These are phyloP conservation scores for Synergus laeviventris DNA, from an alignment of 2,888 invertebrate genomes.

Conservation along the genomic window DNA sequence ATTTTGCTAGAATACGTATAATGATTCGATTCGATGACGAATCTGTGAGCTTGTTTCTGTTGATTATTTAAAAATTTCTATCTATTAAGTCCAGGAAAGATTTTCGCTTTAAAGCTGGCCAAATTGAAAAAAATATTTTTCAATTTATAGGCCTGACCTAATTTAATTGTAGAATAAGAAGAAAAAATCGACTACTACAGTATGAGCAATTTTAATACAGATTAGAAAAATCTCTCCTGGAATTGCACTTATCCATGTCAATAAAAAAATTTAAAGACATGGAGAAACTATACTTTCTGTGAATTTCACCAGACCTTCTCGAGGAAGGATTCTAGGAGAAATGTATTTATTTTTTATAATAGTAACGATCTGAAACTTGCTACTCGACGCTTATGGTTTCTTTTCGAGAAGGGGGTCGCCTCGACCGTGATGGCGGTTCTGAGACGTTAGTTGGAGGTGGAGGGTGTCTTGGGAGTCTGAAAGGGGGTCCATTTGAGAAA, in stretches of 20 bases:
- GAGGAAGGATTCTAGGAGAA: not conserved
- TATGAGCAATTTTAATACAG: not conserved
- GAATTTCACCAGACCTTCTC: not conserved
- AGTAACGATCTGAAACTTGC: not conserved
- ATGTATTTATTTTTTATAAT: not conserved
- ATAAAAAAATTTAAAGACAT: not conserved
- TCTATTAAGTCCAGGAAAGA: not conserved
- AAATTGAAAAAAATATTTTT: not conserved
- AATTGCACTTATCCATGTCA: not conserved
- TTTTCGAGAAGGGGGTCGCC: not conserved
- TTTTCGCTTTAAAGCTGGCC: not conserved
- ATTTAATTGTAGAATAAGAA: not conserved
- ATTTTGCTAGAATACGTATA: slow-evolving; percentile 11
- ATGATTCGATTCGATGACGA: not conserved
- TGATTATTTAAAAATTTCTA: not conserved
- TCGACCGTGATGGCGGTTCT: slow-evolving; percentile 28
- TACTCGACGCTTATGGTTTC: slow-evolving; percentile 11
- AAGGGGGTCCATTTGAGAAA: slow-evolving; percentile 94
- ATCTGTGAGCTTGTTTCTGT: not conserved
- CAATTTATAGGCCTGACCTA: not conserved
- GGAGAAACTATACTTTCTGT: not conserved
- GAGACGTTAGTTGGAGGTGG: slow-evolving; percentile 72
- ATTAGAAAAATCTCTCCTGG: not conserved
- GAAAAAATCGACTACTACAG: too few relatives aligned
- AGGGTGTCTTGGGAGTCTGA: slow-evolving; percentile 79